A percentile compares a stretch with the other conserved stretches of the same genome.
phyloP scores from a whole-genome alignment of 2,888 invertebrate species.

The Eutolmus rufibarbis region DNA sequence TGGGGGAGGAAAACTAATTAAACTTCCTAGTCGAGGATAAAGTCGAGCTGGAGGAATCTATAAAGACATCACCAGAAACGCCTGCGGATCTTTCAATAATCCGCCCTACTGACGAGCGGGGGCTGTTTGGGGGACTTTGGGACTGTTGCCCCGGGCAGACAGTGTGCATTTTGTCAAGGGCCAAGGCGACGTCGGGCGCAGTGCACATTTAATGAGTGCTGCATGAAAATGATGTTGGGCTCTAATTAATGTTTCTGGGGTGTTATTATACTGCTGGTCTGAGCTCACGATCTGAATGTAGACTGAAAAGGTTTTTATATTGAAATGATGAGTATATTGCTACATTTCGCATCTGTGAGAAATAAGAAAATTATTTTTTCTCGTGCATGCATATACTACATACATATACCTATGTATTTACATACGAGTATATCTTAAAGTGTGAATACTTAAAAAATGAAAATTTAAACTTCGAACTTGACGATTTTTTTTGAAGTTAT shows the following conservation, averaged over 20 bases:
- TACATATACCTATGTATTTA: too few relatives aligned
- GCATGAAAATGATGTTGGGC: not conserved
- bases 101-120: not conserved
- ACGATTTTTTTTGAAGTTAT: too few relatives aligned
- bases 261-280: not conserved
- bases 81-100: constrained; percentile 13
- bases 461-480: too few relatives aligned
- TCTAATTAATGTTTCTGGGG: not conserved
- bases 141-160: not conserved
- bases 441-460: too few relatives aligned
- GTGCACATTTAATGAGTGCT: not conserved
- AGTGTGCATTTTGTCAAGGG: not conserved
- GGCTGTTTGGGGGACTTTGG: not conserved
- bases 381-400: too few relatives aligned
- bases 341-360: not conserved
- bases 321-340: not conserved
- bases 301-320: not conserved
- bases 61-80: constrained; percentile 1
- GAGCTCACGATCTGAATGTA: not conserved
- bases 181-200: not conserved
- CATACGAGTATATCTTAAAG: too few relatives aligned
- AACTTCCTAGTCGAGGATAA: constrained; percentile 15
- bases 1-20: constrained; percentile 24
- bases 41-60: constrained; percentile 18
- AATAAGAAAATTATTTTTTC: not conserved